Percentiles rank a stretch among this genome's conserved stretches.
These are phyloP conservation scores for Dynastes maya DNA, from an alignment of 2,888 invertebrate genomes.

Conservation along the genomic window DNA sequence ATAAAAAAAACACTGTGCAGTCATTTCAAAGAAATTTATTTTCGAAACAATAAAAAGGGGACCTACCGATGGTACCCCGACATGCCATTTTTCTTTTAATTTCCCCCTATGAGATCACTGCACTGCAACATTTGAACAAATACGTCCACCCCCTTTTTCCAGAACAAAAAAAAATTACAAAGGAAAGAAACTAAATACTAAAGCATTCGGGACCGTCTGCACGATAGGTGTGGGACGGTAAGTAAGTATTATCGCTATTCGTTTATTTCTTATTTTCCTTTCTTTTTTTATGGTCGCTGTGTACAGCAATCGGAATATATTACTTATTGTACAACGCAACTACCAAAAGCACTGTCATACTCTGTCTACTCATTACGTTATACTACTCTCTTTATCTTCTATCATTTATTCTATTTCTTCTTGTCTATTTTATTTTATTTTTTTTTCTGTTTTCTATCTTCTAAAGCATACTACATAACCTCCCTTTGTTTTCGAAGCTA, in stretches of 20 bases:
- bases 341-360: slow-evolving; percentile 68
- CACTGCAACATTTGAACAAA: slow-evolving; percentile 1
- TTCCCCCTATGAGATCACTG: not conserved
- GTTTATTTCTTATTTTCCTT: slow-evolving; percentile 10
- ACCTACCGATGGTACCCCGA: too few relatives aligned
- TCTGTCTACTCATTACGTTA: slow-evolving; percentile 48
- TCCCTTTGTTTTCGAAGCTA: too few relatives aligned
- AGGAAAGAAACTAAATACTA: not conserved
- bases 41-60: not conserved
- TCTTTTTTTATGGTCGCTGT: slow-evolving; percentile 53
- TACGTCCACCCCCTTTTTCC: not conserved
- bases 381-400: not conserved
- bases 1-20: slow-evolving; percentile 50
- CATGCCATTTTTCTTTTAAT: not conserved
- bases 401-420: slow-evolving; percentile 8
- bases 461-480: too few relatives aligned
- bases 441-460: too few relatives aligned
- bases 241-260: slow-evolving; percentile 50
- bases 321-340: slow-evolving; percentile 64
- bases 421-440: not conserved
- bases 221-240: slow-evolving; percentile 62
- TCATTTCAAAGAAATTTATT: slow-evolving; percentile 54
- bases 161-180: not conserved
- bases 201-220: slow-evolving; percentile 54
- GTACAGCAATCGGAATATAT: slow-evolving; percentile 54